Percentiles rank a stretch among this genome's conserved stretches.
phyloP scores from a whole-genome alignment of 2,888 invertebrate species.

The Phragmatobia fuliginosa region DNA sequence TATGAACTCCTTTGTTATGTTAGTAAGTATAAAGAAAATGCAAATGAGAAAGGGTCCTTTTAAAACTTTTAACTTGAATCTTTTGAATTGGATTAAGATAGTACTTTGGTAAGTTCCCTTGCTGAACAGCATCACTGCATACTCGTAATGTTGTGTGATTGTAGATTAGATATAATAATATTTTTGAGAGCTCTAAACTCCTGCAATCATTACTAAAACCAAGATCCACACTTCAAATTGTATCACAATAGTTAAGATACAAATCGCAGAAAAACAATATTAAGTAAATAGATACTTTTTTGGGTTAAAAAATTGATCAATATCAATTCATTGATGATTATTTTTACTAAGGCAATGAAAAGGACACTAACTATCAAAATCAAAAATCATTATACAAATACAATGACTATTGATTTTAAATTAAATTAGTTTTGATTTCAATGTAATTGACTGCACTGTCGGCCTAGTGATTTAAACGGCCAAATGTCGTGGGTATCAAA shows the following conservation, averaged over 20 bases:
- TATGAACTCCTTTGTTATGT: slow-evolving; percentile 37
- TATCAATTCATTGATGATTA: too few species aligned
- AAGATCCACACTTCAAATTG: neutral
- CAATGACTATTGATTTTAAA: too few species aligned
- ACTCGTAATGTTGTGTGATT: neutral
- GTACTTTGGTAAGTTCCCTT: neutral
- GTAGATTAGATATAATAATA: neutral
- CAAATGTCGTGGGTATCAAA: too few species aligned
- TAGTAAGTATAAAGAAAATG: slow-evolving; percentile 42
- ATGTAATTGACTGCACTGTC: too few species aligned
- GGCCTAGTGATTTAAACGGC: too few species aligned
- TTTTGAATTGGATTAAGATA: neutral
- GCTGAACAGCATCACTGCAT: neutral
- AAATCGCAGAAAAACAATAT: too few species aligned
- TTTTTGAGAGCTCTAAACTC: neutral
- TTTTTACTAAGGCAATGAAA: too few species aligned
- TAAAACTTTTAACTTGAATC: slow-evolving; percentile 33
- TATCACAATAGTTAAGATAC: neutral
- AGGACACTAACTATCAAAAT: too few species aligned
- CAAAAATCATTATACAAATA: too few species aligned
- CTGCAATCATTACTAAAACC: neutral
- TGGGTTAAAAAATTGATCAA: too few species aligned
- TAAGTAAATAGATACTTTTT: too few species aligned
- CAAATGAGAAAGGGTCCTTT: slow-evolving; percentile 33
- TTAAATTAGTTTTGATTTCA: too few species aligned